Evolutionary conservation across 2,888 invertebrate genomes (phyloP).

Genomic region (Diploptera punctata): DNA sequence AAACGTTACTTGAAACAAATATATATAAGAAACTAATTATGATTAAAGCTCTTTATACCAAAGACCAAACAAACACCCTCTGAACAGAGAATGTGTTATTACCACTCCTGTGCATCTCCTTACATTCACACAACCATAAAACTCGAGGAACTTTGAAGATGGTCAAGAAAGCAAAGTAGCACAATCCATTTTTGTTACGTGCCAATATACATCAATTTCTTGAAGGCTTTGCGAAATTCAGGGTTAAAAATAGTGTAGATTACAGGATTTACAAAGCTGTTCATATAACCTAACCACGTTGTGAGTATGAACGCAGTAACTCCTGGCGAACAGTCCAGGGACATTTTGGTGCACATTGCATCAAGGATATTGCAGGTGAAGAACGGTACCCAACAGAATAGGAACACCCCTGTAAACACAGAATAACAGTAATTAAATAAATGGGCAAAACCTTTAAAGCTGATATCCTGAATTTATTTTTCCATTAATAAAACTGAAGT

Average conservation of each 20-base stretch:
- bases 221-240: conserved; percentile 98
- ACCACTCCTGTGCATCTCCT: neutral
- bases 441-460: neutral
- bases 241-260: conserved; percentile 97
- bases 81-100: too few relatives aligned
- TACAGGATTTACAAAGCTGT: conserved; percentile 91
- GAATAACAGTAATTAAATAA: neutral
- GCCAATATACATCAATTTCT: conserved; percentile 83
- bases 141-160: conserved; percentile 16
- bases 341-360: conserved; percentile 91
- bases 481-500: neutral
- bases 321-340: conserved; percentile 79
- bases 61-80: too few relatives aligned
- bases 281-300: conserved; percentile 99
- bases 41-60: too few relatives aligned
- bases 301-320: conserved; percentile 92
- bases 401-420: conserved; percentile 91
- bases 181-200: conserved; percentile 35
- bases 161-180: neutral
- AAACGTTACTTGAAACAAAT: too few relatives aligned
- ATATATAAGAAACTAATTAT: too few relatives aligned
- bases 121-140: neutral
- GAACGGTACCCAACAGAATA: conserved; percentile 99
- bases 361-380: conserved; percentile 98
- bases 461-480: too few relatives aligned